Evolutionary conservation across 2,888 invertebrate species (phyloP).

Genomic region (Tiphia femorata): DNA sequence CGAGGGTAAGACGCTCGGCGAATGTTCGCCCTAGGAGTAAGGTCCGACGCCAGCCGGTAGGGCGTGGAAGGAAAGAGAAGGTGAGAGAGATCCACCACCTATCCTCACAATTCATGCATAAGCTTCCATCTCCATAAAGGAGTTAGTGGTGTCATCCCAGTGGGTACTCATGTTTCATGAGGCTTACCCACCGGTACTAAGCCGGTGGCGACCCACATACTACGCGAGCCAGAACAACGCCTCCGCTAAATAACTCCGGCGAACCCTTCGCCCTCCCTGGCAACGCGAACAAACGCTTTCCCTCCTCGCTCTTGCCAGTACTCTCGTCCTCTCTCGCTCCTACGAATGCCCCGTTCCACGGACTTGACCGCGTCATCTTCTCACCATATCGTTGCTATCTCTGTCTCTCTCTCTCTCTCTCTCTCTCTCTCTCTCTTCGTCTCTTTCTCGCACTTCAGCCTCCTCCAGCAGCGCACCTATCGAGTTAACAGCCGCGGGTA

Average conservation of each 20-base stretch:
- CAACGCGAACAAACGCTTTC: conserved; percentile 38
- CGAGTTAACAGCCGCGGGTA: conserved; percentile 23
- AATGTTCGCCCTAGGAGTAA: background rate
- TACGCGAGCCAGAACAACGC: conserved; percentile 59
- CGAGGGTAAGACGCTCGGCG: background rate
- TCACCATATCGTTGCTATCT: background rate
- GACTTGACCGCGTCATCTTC: background rate
- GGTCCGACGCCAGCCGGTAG: background rate
- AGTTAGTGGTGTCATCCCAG: conserved; percentile 58
- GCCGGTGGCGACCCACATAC: conserved; percentile 60
- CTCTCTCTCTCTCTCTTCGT: background rate
- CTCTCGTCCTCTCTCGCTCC: conserved; percentile 8
- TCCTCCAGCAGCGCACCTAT: background rate
- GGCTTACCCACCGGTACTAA: conserved; percentile 57
- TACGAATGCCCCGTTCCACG: background rate
- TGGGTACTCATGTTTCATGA: conserved; percentile 62
- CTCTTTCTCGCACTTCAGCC: background rate
- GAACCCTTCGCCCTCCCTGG: too few relatives aligned
- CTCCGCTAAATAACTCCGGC: conserved; percentile 54
- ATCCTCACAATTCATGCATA: conserved; percentile 61
- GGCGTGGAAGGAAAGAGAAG: conserved; percentile 20
- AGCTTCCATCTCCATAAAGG: conserved; percentile 65
- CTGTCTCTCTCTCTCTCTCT: conserved; percentile 6
- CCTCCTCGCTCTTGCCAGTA: conserved; percentile 3
- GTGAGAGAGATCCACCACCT: conserved; percentile 30